These are phyloP conservation scores for Geophilus truncorum DNA, from an alignment of 2,888 invertebrate species.

Conservation along the genomic window DNA sequence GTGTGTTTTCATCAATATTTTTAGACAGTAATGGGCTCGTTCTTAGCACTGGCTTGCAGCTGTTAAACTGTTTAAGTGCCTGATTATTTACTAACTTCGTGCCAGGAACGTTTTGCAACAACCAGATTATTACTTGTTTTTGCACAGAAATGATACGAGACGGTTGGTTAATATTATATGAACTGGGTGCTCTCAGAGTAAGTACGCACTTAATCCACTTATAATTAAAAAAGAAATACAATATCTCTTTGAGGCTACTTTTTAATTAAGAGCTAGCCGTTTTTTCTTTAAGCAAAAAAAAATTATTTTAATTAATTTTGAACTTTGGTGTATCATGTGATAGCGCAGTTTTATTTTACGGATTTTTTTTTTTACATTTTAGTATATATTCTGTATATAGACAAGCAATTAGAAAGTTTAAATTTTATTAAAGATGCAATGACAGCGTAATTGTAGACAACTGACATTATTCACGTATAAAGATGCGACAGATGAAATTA, in stretches of 20 bases:
- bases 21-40: neutral
- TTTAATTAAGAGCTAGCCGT: too few species aligned
- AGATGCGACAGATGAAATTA: neutral
- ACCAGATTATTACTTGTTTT: neutral
- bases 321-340: too few species aligned
- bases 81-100: neutral
- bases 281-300: too few species aligned
- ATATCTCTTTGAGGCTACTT: too few species aligned
- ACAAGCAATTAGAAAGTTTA: too few species aligned
- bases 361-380: too few species aligned
- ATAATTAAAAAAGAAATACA: too few species aligned
- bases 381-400: too few species aligned
- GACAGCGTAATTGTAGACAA: too few species aligned
- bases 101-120: neutral
- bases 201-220: neutral
- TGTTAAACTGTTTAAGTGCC: neutral
- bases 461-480: neutral
- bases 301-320: too few species aligned
- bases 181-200: neutral
- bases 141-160: neutral
- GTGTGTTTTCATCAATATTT: neutral
- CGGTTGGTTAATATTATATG: neutral
- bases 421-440: too few species aligned
- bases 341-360: too few species aligned
- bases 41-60: neutral